Conservation (phyloP, 1,140 invertebrate genomes). For the Atta texana region DNA sequence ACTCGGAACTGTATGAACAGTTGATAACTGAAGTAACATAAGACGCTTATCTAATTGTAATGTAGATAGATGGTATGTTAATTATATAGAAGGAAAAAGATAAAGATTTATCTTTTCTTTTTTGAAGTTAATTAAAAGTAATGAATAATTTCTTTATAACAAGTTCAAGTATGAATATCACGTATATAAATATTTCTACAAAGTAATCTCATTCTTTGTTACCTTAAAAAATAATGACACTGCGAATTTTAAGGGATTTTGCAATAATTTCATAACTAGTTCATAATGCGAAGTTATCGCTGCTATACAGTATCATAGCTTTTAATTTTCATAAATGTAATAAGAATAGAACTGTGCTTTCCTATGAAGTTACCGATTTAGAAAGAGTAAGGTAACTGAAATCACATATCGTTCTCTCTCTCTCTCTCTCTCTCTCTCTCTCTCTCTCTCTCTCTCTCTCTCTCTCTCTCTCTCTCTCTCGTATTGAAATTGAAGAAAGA, state of each 20-base stretch:
- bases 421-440: too few species aligned
- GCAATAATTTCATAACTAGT: neutral
- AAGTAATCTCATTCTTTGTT: neutral
- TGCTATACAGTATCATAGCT: neutral
- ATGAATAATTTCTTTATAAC: neutral
- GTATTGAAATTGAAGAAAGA: too few species aligned
- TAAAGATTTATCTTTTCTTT: neutral
- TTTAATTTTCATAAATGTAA: neutral
- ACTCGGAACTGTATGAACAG: neutral
- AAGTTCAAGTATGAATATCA: neutral
- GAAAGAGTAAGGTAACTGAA: too few species aligned
- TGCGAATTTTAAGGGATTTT: neutral
- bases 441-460: too few species aligned
- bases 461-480: too few species aligned
- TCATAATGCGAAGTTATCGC: neutral
- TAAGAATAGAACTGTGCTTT: too few species aligned
- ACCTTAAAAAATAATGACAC: neutral
- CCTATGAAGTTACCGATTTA: too few species aligned
- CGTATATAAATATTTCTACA: neutral
- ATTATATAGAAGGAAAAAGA: neutral
- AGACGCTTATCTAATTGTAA: slow-evolving; percentile 33
- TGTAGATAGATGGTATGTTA: neutral
- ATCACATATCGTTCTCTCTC: too few species aligned
- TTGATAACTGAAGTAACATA: slow-evolving; percentile 5
- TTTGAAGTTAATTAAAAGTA: neutral